Base-by-base conservation (phyloP, 2,888 invertebrate genomes). In the Mamestra brassicae region DNA sequence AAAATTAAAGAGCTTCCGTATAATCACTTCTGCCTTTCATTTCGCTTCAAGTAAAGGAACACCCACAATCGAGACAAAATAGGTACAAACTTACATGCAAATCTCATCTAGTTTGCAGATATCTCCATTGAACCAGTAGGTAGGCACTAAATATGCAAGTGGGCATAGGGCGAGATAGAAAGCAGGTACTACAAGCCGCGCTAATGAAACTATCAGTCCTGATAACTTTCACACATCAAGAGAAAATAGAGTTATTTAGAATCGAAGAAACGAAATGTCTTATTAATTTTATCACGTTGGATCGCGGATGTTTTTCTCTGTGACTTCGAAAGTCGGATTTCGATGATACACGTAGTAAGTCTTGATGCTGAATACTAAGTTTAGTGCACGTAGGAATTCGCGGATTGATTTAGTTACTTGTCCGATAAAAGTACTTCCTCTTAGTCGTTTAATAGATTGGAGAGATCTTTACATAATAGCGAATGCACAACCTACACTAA, bases 121-220 rank as follows among this genome's bases (percentile, higher is more conserved):
- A 82, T 67, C 45, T 45, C 61, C 45, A 78, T 74, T 75, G 36
- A 74, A 67, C 68, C 36, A 74, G 17, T 62, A 55, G n/a, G 17
- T 60, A 71, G 38, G 47, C 34, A 70, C 60, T 79, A 73, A 74
- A 77, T 74, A 82, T 77, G 74, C 80, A 76, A 80, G 75, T 81
- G 50, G 54, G 50, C 69, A 66, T 76, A 85, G 80, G 85, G 81
- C 57, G 73, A 57, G 45, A 50, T 81, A 87, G 87, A 85, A 87
- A 87, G 84, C 71, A 61, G 62, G 60, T 63, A 63, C 57, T 62
- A 65, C 62, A 60, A 61, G 63, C 60, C 64, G 13, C 38, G 55
- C 71, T 78, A 85, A 86, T 86, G 78, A 80, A 86, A 83, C 80
- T 86, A 86, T 83, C 74, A 78, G 74, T 38, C 38, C 62, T 74